A percentile compares a stretch with the other conserved stretches of the same genome.
phyloP scores from a whole-genome alignment of 2,797 vertebrate species.

The Lepus oiostolus region DNA sequence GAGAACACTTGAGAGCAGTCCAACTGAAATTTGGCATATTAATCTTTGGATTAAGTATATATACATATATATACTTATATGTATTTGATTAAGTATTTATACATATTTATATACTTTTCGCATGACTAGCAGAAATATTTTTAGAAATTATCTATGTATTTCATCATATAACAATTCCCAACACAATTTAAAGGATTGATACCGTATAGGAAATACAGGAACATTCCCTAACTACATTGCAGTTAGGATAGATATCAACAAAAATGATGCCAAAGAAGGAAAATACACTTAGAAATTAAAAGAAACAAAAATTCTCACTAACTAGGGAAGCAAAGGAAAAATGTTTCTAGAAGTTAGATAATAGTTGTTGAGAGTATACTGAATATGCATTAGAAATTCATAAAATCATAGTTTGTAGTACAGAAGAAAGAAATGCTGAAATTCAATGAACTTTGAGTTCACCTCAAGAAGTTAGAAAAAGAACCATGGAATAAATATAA shows the following conservation, averaged over 20 bases:
- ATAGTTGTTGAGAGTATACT: neutral
- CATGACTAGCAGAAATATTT: neutral
- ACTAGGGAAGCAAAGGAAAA: neutral
- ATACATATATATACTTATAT: neutral
- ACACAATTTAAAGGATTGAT: neutral
- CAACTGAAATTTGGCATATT: neutral
- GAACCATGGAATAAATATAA: neutral
- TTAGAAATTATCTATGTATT: neutral
- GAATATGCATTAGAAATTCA: neutral
- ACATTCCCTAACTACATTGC: neutral
- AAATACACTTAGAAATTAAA: neutral
- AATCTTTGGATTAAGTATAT: neutral
- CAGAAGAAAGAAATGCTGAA: neutral
- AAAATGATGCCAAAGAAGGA: neutral
- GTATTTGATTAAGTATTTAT: neutral
- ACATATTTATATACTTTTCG: neutral
- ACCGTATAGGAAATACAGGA: neutral
- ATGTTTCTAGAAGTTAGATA: neutral
- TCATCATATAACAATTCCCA: neutral
- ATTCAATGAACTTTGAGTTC: neutral
- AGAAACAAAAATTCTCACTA: neutral
- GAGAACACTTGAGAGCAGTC: neutral
- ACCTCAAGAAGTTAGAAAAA: neutral
- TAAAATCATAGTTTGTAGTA: neutral
- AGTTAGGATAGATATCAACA: neutral